These are phyloP conservation scores for Coendou prehensilis DNA, from an alignment of 2,797 vertebrate genomes.

Conservation along the genomic window DNA sequence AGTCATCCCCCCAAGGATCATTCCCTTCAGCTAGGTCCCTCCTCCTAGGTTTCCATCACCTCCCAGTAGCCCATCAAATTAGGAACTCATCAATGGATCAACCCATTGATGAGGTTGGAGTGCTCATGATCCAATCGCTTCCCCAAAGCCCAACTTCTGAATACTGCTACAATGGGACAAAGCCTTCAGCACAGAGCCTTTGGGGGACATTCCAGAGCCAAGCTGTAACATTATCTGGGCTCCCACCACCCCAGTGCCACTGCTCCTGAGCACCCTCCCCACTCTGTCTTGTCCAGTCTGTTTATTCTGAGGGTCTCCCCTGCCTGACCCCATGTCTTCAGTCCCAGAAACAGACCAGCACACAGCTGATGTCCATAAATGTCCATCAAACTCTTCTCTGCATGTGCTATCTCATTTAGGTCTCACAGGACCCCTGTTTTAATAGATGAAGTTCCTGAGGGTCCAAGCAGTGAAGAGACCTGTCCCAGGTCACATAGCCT, in stretches of 20 bases:
- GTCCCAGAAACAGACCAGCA: background rate
- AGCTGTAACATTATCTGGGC: too few species aligned
- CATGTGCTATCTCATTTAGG: background rate
- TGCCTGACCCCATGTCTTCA: background rate
- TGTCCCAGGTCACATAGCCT: background rate
- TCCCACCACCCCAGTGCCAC: background rate
- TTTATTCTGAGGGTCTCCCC: background rate
- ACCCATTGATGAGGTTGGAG: too few species aligned
- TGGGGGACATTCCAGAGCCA: too few species aligned
- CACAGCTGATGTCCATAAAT: background rate
- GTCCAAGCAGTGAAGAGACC: background rate
- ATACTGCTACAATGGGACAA: too few species aligned
- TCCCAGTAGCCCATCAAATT: too few species aligned
- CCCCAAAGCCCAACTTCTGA: too few species aligned
- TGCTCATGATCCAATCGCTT: too few species aligned
- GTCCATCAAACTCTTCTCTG: background rate
- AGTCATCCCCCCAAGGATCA: too few species aligned
- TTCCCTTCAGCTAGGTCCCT: too few species aligned
- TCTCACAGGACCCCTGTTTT: background rate
- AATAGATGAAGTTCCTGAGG: constrained; percentile 19
- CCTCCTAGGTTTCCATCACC: too few species aligned
- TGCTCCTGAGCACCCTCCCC: background rate
- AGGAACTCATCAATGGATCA: too few species aligned
- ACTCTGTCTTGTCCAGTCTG: background rate
- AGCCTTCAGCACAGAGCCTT: too few species aligned